Conservation (phyloP, 2,797 vertebrate species). For the Ciconia nigra region DNA sequence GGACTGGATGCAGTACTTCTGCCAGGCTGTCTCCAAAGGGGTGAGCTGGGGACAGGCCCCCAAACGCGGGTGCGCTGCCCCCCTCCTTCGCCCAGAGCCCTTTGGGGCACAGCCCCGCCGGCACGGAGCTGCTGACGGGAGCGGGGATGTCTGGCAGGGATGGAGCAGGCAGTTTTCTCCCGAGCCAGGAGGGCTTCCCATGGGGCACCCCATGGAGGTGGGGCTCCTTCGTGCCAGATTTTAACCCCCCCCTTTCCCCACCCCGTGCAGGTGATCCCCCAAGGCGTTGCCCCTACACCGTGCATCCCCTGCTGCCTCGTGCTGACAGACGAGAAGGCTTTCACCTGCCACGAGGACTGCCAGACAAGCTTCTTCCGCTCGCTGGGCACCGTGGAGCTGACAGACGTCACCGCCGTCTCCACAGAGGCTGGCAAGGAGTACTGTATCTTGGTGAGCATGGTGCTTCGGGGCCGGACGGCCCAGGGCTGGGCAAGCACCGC, state of each 20-base stretch:
- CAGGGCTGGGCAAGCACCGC: rapidly evolving
- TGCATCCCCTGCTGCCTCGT: slow-evolving; percentile 97
- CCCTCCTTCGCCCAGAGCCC: neutral
- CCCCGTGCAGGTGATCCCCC: slow-evolving; percentile 85
- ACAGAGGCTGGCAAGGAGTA: slow-evolving; percentile 84
- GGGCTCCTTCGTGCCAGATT: neutral
- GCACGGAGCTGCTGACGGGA: rapidly evolving
- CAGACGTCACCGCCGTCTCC: slow-evolving; percentile 77
- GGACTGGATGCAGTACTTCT: slow-evolving; percentile 95
- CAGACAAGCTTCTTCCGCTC: slow-evolving; percentile 98
- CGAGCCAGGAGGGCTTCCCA: neutral
- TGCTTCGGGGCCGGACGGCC: rapidly evolving
- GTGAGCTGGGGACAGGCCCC: slow-evolving; percentile 68
- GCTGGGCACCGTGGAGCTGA: slow-evolving; percentile 81
- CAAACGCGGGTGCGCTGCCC: rapidly evolving
- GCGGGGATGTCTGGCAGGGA: neutral
- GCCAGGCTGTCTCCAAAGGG: slow-evolving; percentile 97
- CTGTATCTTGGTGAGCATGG: slow-evolving; percentile 86
- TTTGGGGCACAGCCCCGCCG: too few species aligned
- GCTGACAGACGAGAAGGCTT: slow-evolving; percentile 83
- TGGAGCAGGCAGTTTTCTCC: neutral
- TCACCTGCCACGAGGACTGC: slow-evolving; percentile 96
- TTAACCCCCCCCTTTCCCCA: neutral
- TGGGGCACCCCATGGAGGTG: neutral
- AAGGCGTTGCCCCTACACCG: slow-evolving; percentile 84